Base-by-base conservation (phyloP, 2,888 invertebrate genomes). In the Malthinus flaveolus region DNA sequence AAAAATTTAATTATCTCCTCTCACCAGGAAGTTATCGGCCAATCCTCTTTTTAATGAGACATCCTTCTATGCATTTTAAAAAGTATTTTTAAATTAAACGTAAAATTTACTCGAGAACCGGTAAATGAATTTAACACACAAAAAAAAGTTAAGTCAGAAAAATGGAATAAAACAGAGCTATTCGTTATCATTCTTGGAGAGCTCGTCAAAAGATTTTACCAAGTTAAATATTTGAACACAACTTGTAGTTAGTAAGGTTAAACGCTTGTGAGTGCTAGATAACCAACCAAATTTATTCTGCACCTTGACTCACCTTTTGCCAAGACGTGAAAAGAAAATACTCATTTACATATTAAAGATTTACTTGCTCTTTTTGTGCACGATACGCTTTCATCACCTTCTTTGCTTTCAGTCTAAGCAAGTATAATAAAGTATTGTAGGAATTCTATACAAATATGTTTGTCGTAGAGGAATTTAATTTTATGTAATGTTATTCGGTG, bases 341-440 rank as follows among this genome's bases (percentile, higher is more conserved):
- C 69, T 71, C 71, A 74, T 75, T 75, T 73, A 71, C 75, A 75
- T 75, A 74, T 73, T 72, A 72, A 74, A 73, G 72, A 71, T 73
- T 73, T 73, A 75, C 74, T 73, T 67, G 67, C 59, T 60, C 45
- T 45, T 50, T 59, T 56, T 61, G 56, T 56, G 56, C 52, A 49
- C 56, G 53, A 60, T 56, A 47, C 55, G 59, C 55, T 59, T 59
- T 59, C 55, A 59, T 59, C 55, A 59, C 49, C 47, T 56, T 49
- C 54, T 47, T 49, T 48, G 34, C 50, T 55, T 55, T 46, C 51
- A 49, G 42, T 35, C 42, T 39, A 51, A 49, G 42, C 39, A 42
- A 23, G 39, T 42, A 42, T 42, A 42, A 42, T 42, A 42, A 42
- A 42, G 23, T 42, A 42, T 42, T 42, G 23, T 23, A 23, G 5